phyloP scores from a whole-genome alignment of 2,797 vertebrate species.

The Notolepis coatsorum region DNA sequence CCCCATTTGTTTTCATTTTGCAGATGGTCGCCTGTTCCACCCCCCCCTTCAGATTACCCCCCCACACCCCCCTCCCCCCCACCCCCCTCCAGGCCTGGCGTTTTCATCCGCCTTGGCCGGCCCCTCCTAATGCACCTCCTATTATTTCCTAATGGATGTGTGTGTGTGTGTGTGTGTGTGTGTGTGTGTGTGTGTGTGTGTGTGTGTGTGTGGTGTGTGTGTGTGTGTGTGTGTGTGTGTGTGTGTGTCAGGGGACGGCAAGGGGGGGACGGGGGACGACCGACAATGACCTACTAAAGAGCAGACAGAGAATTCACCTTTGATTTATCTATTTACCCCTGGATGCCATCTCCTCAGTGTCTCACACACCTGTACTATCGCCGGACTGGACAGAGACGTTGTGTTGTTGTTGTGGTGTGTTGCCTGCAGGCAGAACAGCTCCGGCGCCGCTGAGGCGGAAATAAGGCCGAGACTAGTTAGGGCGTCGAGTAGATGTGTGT shows the following conservation, averaged over 20 bases:
- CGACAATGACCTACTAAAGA: conserved; percentile 75
- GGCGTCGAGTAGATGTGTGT: neutral
- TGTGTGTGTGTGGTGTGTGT: no score
- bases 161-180: conserved; percentile 29
- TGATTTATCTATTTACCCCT: conserved; percentile 72
- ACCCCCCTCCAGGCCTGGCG: conserved; percentile 40
- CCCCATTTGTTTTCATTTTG: conserved; percentile 83
- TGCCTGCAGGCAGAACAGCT: neutral
- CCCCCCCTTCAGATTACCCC: conserved; percentile 38
- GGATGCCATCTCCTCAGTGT: conserved; percentile 25
- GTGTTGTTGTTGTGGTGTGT: neutral
- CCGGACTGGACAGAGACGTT: neutral
- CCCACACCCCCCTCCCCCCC: conserved; percentile 43
- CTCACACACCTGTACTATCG: conserved; percentile 24
- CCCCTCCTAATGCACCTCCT: conserved; percentile 58
- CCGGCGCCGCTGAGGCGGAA: neutral
- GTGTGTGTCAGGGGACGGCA: no score
- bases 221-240: conserved; percentile 29
- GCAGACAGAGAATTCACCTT: conserved; percentile 64
- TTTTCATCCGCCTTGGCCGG: conserved; percentile 49
- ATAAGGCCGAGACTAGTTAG: neutral
- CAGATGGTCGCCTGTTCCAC: conserved; percentile 65
- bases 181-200: conserved; percentile 29
- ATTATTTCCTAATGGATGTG: conserved; percentile 71
- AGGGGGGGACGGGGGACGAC: conserved; percentile 25